A percentile compares a stretch with the other conserved stretches of the same genome.
Conservation (phyloP, 92 coral and sea anemone species). For the Zoanthus sansibaricus region DNA sequence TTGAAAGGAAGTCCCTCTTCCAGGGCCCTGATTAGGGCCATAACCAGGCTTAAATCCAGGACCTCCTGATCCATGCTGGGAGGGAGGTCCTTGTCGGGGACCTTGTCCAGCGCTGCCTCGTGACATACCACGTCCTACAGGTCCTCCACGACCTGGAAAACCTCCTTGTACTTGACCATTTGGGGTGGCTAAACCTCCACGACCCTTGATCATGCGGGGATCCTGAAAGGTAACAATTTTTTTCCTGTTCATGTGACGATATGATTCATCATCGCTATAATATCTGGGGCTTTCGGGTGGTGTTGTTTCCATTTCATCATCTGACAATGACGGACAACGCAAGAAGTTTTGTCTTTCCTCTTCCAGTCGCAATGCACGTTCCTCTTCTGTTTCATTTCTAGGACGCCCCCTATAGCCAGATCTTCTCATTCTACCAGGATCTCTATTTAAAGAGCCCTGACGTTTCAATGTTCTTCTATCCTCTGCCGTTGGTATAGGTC, state of each 20-base stretch:
- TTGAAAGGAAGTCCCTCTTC: constrained; percentile 63
- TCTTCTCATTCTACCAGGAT: constrained; percentile 72
- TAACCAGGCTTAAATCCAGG: constrained; percentile 39
- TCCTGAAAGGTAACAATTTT: constrained; percentile 84
- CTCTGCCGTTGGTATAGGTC: constrained; percentile 89
- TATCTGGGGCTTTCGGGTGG: constrained; percentile 83
- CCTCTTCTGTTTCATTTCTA: constrained; percentile 67
- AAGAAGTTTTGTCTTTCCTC: constrained; percentile 72
- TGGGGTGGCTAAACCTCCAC: constrained; percentile 22
- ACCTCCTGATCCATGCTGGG: constrained; percentile 31
- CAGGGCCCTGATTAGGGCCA: constrained; percentile 66
- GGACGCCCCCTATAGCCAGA: constrained; percentile 62
- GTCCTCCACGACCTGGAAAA: constrained; percentile 28
- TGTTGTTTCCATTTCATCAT: constrained; percentile 92
- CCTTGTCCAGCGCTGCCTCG: constrained; percentile 46
- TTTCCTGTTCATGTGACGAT: constrained; percentile 66
- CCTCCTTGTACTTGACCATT: constrained; percentile 54
- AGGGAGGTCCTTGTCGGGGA: constrained; percentile 49
- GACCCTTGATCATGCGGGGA: constrained; percentile 47
- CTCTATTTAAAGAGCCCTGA: constrained; percentile 77
- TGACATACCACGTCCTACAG: constrained; percentile 41
- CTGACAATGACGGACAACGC: constrained; percentile 96
- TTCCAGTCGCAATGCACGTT: constrained; percentile 69
- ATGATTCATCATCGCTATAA: constrained; percentile 85
- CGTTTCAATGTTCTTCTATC: constrained; percentile 87